A percentile compares a stretch with the other conserved stretches of the same genome.
Evolutionary conservation across 2,888 invertebrate genomes (phyloP).

Genomic region (Acleris laterana): DNA sequence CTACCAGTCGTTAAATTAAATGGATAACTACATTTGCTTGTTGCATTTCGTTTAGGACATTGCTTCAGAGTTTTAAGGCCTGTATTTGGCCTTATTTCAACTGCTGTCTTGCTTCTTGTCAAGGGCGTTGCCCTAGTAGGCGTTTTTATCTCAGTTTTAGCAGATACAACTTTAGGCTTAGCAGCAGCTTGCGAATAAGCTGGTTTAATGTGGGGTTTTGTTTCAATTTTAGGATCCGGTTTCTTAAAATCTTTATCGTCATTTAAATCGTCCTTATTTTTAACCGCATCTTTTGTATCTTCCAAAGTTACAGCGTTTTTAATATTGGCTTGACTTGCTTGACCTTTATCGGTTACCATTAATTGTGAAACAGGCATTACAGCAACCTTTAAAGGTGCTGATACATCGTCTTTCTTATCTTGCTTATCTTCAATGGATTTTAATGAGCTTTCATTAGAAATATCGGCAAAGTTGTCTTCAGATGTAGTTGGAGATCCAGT

Average conservation of each 20-base stretch:
- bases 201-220: constrained; percentile 58
- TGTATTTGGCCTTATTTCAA: constrained; percentile 67
- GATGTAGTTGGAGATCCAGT: constrained; percentile 65
- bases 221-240: constrained; percentile 55
- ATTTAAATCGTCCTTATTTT: constrained; percentile 42
- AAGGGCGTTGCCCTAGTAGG: constrained; percentile 55
- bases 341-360: background rate
- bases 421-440: constrained; percentile 48
- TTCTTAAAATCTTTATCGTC: constrained; percentile 55
- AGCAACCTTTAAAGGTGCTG: constrained; percentile 35
- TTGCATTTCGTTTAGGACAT: constrained; percentile 64
- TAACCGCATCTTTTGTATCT: constrained; percentile 40
- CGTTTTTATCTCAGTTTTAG: constrained; percentile 67
- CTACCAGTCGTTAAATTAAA: constrained; percentile 80
- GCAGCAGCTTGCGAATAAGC: constrained; percentile 82
- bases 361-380: constrained; percentile 40
- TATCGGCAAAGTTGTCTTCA: constrained; percentile 71
- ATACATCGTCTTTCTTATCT: constrained; percentile 2
- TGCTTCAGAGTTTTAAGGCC: constrained; percentile 55
- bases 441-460: constrained; percentile 66
- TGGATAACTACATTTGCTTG: constrained; percentile 78
- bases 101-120: constrained; percentile 74
- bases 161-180: constrained; percentile 68
- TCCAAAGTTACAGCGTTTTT: constrained; percentile 33
- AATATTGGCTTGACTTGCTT: background rate